These are phyloP conservation scores for Eulithis testata DNA, from an alignment of 2,888 invertebrate genomes.

Conservation along the genomic window DNA sequence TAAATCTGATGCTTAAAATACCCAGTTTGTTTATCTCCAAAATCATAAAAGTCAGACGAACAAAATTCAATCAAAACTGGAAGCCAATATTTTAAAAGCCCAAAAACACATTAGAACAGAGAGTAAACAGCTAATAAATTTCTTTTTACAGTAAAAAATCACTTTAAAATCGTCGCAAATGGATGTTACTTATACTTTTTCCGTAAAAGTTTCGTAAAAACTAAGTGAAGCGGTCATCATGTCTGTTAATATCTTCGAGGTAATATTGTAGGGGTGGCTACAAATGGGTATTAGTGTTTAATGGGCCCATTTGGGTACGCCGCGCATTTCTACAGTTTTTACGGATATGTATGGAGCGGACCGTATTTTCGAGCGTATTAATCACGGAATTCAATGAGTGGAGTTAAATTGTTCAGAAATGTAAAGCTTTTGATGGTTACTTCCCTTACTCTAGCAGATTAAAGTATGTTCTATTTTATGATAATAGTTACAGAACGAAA, in stretches of 20 bases:
- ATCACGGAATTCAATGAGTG: slow-evolving; percentile 15
- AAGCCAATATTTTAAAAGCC: slow-evolving; percentile 64
- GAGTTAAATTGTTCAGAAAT: neutral
- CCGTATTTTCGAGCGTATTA: slow-evolving; percentile 17
- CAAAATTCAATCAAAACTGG: slow-evolving; percentile 45
- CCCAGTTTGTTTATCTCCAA: slow-evolving; percentile 17
- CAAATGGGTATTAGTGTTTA: slow-evolving; percentile 74
- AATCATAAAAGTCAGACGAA: slow-evolving; percentile 37
- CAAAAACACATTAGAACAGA: slow-evolving; percentile 63
- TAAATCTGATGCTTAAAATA: slow-evolving; percentile 13
- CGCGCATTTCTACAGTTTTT: slow-evolving; percentile 52
- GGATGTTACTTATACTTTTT: slow-evolving; percentile 71
- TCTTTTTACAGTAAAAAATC: slow-evolving; percentile 56
- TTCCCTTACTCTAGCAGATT: neutral
- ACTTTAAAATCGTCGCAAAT: slow-evolving; percentile 71
- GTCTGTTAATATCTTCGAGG: slow-evolving; percentile 37
- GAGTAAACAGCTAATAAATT: slow-evolving; percentile 65
- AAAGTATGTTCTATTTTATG: no score
- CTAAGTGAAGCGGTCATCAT: slow-evolving; percentile 61
- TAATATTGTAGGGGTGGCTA: slow-evolving; percentile 53
- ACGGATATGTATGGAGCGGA: slow-evolving; percentile 44
- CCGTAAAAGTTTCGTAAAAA: slow-evolving; percentile 71
- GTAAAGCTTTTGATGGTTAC: neutral
- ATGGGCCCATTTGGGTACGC: slow-evolving; percentile 67
- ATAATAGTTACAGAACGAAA: no score